Evolutionary conservation across 2,113 vertebrate genomes (phyloP), one percentile per base, ranked within the genome.

Genomic region (Theristicus caerulescens): DNA sequence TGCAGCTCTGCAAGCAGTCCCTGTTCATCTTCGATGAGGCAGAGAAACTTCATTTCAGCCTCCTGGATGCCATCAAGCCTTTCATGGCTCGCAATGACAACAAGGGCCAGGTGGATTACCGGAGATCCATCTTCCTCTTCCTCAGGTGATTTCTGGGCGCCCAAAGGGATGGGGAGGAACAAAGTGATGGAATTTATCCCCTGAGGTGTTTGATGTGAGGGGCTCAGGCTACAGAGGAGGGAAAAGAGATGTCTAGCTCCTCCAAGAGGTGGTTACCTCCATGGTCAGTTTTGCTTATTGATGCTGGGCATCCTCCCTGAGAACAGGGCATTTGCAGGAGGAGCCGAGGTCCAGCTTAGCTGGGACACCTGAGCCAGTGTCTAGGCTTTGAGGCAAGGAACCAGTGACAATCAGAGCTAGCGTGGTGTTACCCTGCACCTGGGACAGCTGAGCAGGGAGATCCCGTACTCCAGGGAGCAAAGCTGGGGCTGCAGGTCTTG

Each of bases 1-100:
- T 98, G 72, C 92, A 97, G 79, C 97, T 93, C 62, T 99, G 99
- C 92, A 89, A 89, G 22, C 99, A 99, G 98, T 97, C 98, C 38
- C 97, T 99, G 69, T 99, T 99, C 93, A 98, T 99, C 95, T 99
- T 99, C 2, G 99, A 99, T 5, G 99, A 99, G 92, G 99, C 99
- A 0, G 99, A 99, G 97, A 99, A 99, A 95, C 98, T 99, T 73
- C 99, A 99, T 42, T 97, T 98, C 0, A 98, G 94, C 38, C 98
- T 99, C 78, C 98, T 99, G 51, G 98, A 99, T 9, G 98, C 98
- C 86, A 98, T 99, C 59, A 98, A 97, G 72, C 98, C 98, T 49
- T 98, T 98, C 94, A 91, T 99, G 98, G 98, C 98, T 92, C 98
- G 47, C 57, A 95, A 95, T 16, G 86, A 97, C 96, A 96, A 94